A percentile compares a stretch with the other conserved stretches of the same genome.
Evolutionary conservation across 2,113 vertebrate genomes (phyloP).

Genomic region (Eretmochelys imbricata): DNA sequence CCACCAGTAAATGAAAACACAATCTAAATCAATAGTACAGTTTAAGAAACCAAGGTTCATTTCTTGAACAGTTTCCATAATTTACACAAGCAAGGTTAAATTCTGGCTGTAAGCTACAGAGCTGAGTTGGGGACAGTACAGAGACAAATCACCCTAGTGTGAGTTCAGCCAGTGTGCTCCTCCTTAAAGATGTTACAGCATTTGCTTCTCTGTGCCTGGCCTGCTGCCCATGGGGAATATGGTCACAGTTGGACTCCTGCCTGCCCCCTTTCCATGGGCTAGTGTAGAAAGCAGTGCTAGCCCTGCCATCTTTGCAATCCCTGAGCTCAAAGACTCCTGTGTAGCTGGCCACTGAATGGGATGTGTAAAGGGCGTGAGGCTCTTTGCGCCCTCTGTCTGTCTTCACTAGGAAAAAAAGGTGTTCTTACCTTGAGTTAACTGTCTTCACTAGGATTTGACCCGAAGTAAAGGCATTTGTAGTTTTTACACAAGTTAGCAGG

Average conservation of each 20-base stretch:
- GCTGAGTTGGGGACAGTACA: neutral
- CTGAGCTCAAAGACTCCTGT: neutral
- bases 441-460: neutral
- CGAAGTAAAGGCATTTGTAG: neutral
- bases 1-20: neutral
- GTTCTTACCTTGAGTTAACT: neutral
- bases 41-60: neutral
- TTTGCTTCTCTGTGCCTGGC: neutral
- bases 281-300: neutral
- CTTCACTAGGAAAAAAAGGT: neutral
- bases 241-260: neutral
- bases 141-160: neutral
- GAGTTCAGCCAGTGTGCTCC: neutral
- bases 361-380: neutral
- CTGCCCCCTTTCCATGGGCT: neutral
- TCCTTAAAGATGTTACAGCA: neutral
- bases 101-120: neutral
- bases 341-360: neutral
- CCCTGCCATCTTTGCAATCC: neutral
- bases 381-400: neutral
- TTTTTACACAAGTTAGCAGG: neutral
- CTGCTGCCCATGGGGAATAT: neutral
- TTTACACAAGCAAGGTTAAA: fast-evolving
- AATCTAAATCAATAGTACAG: neutral
- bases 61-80: neutral